These are phyloP conservation scores for Halictus ligatus DNA, from an alignment of 2,888 invertebrate genomes.

Conservation along the genomic window DNA sequence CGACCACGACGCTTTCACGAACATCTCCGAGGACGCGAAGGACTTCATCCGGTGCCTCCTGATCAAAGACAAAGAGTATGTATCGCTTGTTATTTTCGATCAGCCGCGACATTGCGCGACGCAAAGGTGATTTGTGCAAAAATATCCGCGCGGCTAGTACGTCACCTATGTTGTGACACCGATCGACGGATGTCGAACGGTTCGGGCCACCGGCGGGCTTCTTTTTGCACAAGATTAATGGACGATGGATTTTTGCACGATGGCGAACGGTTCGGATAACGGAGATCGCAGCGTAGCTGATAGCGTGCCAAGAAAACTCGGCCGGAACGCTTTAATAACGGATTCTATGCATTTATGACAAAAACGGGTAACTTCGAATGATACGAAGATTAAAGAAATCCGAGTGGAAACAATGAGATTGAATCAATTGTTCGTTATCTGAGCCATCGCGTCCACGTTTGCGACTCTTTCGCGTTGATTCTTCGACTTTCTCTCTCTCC, in stretches of 20 bases:
- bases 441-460: background rate
- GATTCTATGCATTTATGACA: too few relatives aligned
- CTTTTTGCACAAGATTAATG: slow-evolving; percentile 16
- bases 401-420: too few relatives aligned
- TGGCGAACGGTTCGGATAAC: slow-evolving; percentile 44
- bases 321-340: background rate
- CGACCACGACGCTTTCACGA: slow-evolving; percentile 98
- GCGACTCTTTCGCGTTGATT: slow-evolving; percentile 30
- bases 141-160: slow-evolving; percentile 21
- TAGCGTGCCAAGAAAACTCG: slow-evolving; percentile 38
- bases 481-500: slow-evolving; percentile 59
- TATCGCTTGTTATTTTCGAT: slow-evolving; percentile 72
- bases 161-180: slow-evolving; percentile 18
- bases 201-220: slow-evolving; percentile 6
- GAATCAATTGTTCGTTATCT: slow-evolving; percentile 25
- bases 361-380: too few relatives aligned
- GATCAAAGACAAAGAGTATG: slow-evolving; percentile 96
- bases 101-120: slow-evolving; percentile 3
- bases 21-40: slow-evolving; percentile 97
- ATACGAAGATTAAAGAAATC: too few relatives aligned
- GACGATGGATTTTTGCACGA: slow-evolving; percentile 2
- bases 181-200: slow-evolving; percentile 37
- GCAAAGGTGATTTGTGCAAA: slow-evolving; percentile 19
- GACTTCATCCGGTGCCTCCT: slow-evolving; percentile 97
- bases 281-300: background rate